Base-by-base conservation (phyloP, 1,140 invertebrate genomes). In the Lucilia cuprina region DNA sequence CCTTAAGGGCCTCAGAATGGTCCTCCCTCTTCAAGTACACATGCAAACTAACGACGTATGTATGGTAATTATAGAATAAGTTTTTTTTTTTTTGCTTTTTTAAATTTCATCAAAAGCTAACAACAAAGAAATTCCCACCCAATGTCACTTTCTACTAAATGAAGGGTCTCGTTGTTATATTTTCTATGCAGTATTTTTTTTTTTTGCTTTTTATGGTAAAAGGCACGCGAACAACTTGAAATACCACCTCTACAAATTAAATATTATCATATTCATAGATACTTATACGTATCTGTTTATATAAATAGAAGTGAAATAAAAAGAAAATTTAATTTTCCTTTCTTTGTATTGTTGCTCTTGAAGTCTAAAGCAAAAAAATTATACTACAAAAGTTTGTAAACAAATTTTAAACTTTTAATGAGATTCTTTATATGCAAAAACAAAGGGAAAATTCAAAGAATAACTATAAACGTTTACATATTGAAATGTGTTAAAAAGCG, bases 141-240 rank as follows among this genome's bases (percentile, higher is more conserved):
- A 70, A 70, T 70, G 65, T 70, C 65, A 70, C 65, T 70, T 70
- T 70, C 65, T 70, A 70, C 65, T 70, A 70, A 70, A 70, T 70
- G 65, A 70, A 70, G 65, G 65, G 65, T 70, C 65, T 70, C 21
- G 21, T 70, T 21, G 55, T n/a, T 60, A n/a, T 60, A 60, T 60
- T 60, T 60, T 60, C 50, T n/a, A 60, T 60, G n/a, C 14, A 41
- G 41, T n/a, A n/a, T 7, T 41, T 41, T 41, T 60, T n/a, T n/a
- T 60, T n/a, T 60, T 60, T 30, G 25, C 9, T 70, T 70, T 70
- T 70, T 70, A 70, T 70, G 19, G 65, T 70, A 70, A 70, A 70
- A 70, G 65, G 65, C 65, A 70, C 65, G 65, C 65, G 65, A 70
- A n/a, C 65, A 70, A 70, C 65, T 70, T 70, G 65, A 70, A 70